Evolutionary conservation across 2,888 invertebrate species (phyloP), one percentile per base, ranked within the genome.

Genomic region (Leptopilina syphax): DNA sequence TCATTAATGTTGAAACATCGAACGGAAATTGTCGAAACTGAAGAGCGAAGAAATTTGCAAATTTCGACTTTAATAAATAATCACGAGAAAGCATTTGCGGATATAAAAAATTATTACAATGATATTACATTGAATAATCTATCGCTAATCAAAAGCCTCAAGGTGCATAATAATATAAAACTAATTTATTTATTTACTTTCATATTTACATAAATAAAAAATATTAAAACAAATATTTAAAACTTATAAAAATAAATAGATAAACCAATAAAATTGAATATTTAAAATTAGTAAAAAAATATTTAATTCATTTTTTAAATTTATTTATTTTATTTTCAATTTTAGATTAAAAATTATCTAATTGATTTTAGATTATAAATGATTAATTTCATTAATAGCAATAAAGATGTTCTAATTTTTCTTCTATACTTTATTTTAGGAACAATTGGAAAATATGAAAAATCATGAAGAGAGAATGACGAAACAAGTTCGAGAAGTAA

Each of bases 101-200:
- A 98, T 90, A 95, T 98, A 93, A 98, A 98, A 91, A 97, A 96
- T 91, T 98, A 98, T 92, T 99, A 98, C 89, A 98, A 98, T 88
- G 98, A 98, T 87, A 98, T 98, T 77, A 98, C 98, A 0, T 93
- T 98, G 13, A 98, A 98, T 91, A 98, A 98, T 92, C 93, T 98
- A 84, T 97, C 97, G 0, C 93, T 98, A 2, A 98, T 98, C 81
- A 96, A 96, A 89, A 96, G 96, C 85, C 93, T 98, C 57, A 98
- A 98, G 93, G 95, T 95, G 90, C 83, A 80, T 77, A 34, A 10
- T 50, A 10, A 6, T 5, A n/a, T 18, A n/a, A 60, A 60, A 3
- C 3, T 57, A 57, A 57, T 13, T n/a, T 1, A n/a, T 8, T 8
- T 44, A 44, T 44, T 8, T 7, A 44, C 7, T 44, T 7, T 0